These are phyloP conservation scores for Beaufortia kweichowensis DNA, from an alignment of 2,113 vertebrate genomes.

Conservation along the genomic window DNA sequence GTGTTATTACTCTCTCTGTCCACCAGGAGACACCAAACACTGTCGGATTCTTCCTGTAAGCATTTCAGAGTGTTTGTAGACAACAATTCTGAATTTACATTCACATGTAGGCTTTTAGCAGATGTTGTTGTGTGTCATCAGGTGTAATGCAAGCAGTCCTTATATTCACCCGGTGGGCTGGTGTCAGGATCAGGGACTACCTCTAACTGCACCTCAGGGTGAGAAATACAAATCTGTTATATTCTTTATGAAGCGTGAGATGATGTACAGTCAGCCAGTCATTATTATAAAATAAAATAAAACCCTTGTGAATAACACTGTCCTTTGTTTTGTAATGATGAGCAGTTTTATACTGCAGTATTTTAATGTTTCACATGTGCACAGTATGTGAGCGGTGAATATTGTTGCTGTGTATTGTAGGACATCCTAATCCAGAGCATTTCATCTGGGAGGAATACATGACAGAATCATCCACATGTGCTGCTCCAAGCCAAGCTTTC, in stretches of 20 bases:
- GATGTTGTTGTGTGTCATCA: slow-evolving; percentile 58
- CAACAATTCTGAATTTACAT: too few species aligned
- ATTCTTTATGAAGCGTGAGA: too few species aligned
- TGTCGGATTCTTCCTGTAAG: too few species aligned
- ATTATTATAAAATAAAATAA: too few species aligned
- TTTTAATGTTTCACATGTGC: not conserved
- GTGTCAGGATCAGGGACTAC: slow-evolving; percentile 80
- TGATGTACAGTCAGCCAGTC: too few species aligned
- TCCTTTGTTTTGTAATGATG: too few species aligned
- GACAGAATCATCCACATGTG: slow-evolving; percentile 76
- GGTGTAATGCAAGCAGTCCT: slow-evolving; percentile 88
- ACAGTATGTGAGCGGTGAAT: too few species aligned
- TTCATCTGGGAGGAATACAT: slow-evolving; percentile 86
- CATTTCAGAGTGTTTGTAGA: too few species aligned
- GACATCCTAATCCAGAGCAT: slow-evolving; percentile 76
- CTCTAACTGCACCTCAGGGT: slow-evolving; percentile 86
- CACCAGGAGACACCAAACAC: slow-evolving; percentile 55
- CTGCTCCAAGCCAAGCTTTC: slow-evolving; percentile 80
- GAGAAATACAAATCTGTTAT: slow-evolving; percentile 51
- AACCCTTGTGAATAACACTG: too few species aligned
- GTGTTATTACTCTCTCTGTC: slow-evolving; percentile 32
- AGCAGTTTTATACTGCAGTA: too few species aligned
- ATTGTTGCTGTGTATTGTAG: slow-evolving; percentile 64
- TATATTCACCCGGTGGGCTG: slow-evolving; percentile 86
- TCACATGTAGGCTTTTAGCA: too few species aligned